Evolutionary conservation across 2,797 vertebrate genomes (phyloP).

Genomic region (Jordanella pulchra): DNA sequence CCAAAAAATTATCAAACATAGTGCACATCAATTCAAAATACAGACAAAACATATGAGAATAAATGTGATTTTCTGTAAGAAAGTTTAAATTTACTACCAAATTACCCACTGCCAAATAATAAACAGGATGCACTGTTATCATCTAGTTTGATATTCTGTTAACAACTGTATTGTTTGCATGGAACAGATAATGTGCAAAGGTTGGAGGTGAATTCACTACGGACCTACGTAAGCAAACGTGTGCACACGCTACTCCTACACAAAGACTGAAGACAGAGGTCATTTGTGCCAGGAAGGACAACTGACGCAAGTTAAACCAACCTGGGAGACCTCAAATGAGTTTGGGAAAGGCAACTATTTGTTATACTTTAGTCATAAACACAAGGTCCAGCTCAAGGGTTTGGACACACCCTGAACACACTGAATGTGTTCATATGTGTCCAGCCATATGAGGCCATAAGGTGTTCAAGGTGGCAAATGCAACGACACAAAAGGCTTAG

Average conservation of each 20-base stretch:
- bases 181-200: constrained; percentile 15
- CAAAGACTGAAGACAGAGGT: constrained; percentile 33
- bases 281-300: constrained; percentile 34
- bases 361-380: neutral
- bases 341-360: neutral
- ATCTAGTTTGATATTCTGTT: constrained; percentile 25
- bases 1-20: neutral
- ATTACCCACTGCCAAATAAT: neutral
- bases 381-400: neutral
- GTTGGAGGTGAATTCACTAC: constrained; percentile 28
- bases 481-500: constrained; percentile 6
- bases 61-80: neutral
- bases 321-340: neutral
- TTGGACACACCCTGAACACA: neutral
- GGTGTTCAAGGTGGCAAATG: constrained; percentile 1
- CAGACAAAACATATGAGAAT: constrained; percentile 45
- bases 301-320: constrained; percentile 15
- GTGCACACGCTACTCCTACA: constrained; percentile 24
- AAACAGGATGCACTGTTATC: constrained; percentile 11
- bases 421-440: neutral
- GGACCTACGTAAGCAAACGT: neutral
- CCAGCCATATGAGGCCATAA: neutral
- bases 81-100: neutral
- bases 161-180: constrained; percentile 43
- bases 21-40: constrained; percentile 8